Percentiles rank a stretch among this genome's conserved stretches.
These are phyloP conservation scores for Thalassoma bifasciatum DNA, from an alignment of 2,113 vertebrate species.

Conservation along the genomic window DNA sequence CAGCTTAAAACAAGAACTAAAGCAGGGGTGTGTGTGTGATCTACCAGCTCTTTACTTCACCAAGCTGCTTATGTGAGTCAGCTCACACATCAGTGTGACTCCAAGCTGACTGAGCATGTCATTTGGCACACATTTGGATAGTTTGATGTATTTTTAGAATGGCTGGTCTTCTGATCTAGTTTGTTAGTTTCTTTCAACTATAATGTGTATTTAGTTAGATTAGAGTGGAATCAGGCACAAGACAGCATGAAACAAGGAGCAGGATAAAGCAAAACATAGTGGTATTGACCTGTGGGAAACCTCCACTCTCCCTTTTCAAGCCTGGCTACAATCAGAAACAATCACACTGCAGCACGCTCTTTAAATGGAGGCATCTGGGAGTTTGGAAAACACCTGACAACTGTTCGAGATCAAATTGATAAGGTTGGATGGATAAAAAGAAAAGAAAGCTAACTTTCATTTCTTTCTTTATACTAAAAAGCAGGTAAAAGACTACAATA, in stretches of 20 bases:
- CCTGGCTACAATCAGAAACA: constrained; percentile 41
- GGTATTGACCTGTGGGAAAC: constrained; percentile 50
- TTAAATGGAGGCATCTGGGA: not conserved
- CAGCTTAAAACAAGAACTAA: not conserved
- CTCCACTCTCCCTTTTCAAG: constrained; percentile 31
- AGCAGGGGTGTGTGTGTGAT: constrained; percentile 3
- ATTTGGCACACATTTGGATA: constrained; percentile 19
- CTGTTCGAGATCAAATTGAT: not conserved
- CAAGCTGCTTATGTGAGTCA: not conserved
- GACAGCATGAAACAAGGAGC: constrained; percentile 48
- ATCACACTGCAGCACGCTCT: constrained; percentile 6
- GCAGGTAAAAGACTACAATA: not conserved
- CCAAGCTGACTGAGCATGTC: constrained; percentile 5
- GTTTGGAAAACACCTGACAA: constrained; percentile 27
- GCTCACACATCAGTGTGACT: constrained; percentile 19
- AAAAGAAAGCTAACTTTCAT: too few relatives aligned
- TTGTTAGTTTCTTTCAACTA: not conserved
- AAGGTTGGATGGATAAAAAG: too few relatives aligned
- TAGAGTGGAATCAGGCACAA: constrained; percentile 31
- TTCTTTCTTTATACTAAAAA: too few relatives aligned
- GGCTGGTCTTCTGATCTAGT: not conserved
- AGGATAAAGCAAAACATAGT: constrained; percentile 45
- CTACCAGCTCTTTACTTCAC: constrained; percentile 48
- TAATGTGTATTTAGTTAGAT: constrained; percentile 36
- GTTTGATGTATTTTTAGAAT: constrained; percentile 29